These are phyloP conservation scores for Tetranychus piercei DNA, from an alignment of 2,888 invertebrate species.

Conservation along the genomic window DNA sequence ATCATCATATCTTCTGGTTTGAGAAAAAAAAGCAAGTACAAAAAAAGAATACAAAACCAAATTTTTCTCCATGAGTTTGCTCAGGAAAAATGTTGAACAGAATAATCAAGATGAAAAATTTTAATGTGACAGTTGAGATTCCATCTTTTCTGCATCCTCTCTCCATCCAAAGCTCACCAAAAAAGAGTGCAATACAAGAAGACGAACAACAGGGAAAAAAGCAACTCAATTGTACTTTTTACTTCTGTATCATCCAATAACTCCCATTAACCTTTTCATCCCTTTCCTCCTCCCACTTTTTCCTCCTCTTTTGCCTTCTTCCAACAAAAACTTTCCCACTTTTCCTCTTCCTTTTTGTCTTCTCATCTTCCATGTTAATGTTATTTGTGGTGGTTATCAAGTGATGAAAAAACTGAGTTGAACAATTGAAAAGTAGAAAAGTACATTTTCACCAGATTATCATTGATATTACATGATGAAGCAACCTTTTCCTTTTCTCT, in stretches of 20 bases:
- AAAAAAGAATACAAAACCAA: not conserved
- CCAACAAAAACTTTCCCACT: no score
- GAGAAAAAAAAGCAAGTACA: not conserved
- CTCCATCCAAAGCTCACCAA: no score
- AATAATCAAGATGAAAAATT: not conserved
- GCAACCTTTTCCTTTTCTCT: not conserved
- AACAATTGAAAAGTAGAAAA: not conserved
- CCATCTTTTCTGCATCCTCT: not conserved
- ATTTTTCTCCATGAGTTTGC: not conserved
- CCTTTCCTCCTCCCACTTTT: no score
- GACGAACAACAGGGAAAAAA: no score
- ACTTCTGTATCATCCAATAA: no score
- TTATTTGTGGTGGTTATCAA: not conserved
- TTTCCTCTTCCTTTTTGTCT: no score
- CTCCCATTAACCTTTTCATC: no score
- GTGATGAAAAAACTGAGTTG: not conserved
- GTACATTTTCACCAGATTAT: not conserved
- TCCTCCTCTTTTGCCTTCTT: no score
- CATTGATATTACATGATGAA: not conserved
- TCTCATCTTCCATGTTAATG: not conserved
- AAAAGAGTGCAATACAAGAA: no score
- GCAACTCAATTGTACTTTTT: no score
- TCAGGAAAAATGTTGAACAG: not conserved
- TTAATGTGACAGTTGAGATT: not conserved
- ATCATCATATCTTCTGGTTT: not conserved